Evolutionary conservation across 37 sponge, comb jelly and placozoan genomes (phyloP), one percentile per base, ranked within the genome.

Genomic region (Aplysina aerophoba): DNA sequence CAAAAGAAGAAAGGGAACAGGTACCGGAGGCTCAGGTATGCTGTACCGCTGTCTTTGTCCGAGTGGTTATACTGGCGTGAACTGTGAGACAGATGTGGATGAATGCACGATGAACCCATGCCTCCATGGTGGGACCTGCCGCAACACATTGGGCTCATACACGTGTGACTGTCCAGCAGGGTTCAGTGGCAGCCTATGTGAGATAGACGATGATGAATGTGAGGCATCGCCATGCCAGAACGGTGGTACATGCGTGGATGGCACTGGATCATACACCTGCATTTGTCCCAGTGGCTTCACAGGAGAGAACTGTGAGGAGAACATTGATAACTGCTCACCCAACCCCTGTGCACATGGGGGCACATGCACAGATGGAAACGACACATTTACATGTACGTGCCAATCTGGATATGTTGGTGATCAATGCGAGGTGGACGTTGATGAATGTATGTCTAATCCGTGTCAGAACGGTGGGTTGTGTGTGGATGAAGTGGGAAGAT

Each of bases 401-500:
- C 33, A 0, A 20, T 37, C 75, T 25, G 85, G 74, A 22, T 86
- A 59, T 56, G 59, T 53, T 15, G 86, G 86, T 15, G 67, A 27
- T 0, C 12, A 4, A 0, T 86, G 86, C 30, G 65, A 77, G 24
- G 58, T 25, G 16, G 28, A 78, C 41, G 60, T 79, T n/a, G 66
- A 86, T 31, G 64, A 78, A 27, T 86, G 86, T 78, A 37, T 14
- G 38, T 25, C 38, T 34, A 56, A 80, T 40, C 83, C 88, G 4
- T 87, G 88, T 55, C 65, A 67, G 33, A 82, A 82, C 50, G 74
- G 74, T 54, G 88, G 88, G 36, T 68, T 27, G 6, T 87, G 88
- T 40, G 80, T 65, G 27, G 83, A 87, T 27, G 56, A 73, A 35
- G 41, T 84, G 0, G 36, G 27, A 27, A 25, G 25, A 28, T 82